Conservation (phyloP, 2,888 invertebrate species). For the Cryptophagus acutangulus region DNA sequence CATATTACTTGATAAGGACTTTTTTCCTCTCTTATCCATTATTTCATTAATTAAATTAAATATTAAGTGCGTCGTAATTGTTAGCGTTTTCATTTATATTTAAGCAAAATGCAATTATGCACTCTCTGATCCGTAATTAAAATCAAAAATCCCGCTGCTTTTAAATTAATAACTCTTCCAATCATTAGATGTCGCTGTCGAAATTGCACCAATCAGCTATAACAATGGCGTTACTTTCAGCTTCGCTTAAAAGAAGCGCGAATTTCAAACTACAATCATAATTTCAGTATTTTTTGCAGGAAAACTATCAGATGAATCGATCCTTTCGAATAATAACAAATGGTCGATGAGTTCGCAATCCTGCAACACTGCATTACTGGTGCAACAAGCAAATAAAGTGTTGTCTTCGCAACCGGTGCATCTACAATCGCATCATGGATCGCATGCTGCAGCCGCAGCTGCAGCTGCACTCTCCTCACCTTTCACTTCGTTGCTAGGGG, state of each 20-base stretch:
- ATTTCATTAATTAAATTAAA: too few relatives aligned
- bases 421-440: conserved; percentile 42
- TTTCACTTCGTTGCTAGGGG: conserved; percentile 55
- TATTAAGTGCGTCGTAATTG: too few relatives aligned
- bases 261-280: too few relatives aligned
- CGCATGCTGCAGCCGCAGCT: conserved; percentile 59
- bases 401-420: conserved; percentile 47
- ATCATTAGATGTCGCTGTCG: too few relatives aligned
- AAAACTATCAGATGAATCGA: conserved; percentile 45
- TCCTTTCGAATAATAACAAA: conserved; percentile 49
- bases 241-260: too few relatives aligned
- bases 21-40: conserved; percentile 21
- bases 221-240: too few relatives aligned
- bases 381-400: conserved; percentile 49
- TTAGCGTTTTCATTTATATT: too few relatives aligned
- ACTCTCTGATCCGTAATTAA: too few relatives aligned
- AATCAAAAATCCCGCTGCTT: too few relatives aligned
- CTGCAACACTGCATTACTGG: conserved; percentile 48
- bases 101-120: too few relatives aligned
- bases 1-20: conserved; percentile 42
- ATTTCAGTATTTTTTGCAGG: conserved; percentile 38
- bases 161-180: too few relatives aligned
- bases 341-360: conserved; percentile 48
- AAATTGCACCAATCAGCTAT: too few relatives aligned
- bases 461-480: conserved; percentile 59